Percentiles rank a stretch among this genome's conserved stretches.
These are phyloP conservation scores for Myocastor coypus DNA, from an alignment of 2,113 vertebrate genomes.

Conservation along the genomic window DNA sequence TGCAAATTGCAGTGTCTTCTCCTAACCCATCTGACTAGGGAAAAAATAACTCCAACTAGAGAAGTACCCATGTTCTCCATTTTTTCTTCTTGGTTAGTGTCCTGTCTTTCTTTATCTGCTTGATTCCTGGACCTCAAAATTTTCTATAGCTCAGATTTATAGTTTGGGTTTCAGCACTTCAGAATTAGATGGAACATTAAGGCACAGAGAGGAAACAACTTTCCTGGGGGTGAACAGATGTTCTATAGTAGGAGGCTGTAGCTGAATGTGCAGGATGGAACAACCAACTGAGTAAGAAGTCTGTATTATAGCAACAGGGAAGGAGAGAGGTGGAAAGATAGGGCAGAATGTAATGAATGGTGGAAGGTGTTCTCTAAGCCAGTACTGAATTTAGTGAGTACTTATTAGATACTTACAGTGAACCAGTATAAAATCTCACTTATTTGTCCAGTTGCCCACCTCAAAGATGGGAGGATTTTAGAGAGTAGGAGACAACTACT, in stretches of 20 bases:
- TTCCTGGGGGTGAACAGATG: background rate
- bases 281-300: background rate
- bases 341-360: background rate
- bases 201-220: background rate
- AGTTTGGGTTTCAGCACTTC: background rate
- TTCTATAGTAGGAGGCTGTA: background rate
- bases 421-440: constrained; percentile 9
- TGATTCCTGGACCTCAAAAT: background rate
- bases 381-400: background rate
- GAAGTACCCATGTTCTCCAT: background rate
- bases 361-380: background rate
- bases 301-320: background rate
- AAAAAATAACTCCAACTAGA: background rate
- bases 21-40: background rate
- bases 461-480: background rate
- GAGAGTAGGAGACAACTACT: background rate
- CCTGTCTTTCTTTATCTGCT: background rate
- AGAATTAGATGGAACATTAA: background rate
- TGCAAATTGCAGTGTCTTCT: background rate
- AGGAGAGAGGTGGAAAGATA: background rate
- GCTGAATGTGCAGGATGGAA: background rate
- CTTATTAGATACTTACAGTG: background rate
- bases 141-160: background rate
- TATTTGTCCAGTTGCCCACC: background rate
- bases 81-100: background rate